Percentiles rank a stretch among this genome's conserved stretches.
These are phyloP conservation scores for Oryzias curvinotus DNA, from an alignment of 2,113 vertebrate species.

Conservation along the genomic window DNA sequence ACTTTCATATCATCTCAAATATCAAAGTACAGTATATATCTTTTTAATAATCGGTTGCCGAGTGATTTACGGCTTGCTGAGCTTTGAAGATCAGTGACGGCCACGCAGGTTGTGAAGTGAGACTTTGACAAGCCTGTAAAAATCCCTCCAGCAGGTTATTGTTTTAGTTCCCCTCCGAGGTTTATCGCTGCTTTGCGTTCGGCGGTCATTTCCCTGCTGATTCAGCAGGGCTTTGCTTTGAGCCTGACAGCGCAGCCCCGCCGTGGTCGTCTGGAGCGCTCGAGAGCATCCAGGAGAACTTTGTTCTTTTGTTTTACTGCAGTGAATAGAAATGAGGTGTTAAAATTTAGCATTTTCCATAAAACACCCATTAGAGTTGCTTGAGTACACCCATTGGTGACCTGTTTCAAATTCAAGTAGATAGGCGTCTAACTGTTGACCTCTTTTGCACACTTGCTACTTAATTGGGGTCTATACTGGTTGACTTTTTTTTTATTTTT, in stretches of 20 bases:
- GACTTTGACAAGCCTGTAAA: constrained; percentile 5
- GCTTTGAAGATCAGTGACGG: constrained; percentile 1
- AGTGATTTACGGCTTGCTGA: constrained; percentile 28
- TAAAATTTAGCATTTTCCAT: constrained; percentile 15
- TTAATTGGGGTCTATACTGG: neutral
- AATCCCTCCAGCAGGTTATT: constrained; percentile 8
- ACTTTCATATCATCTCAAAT: constrained; percentile 17
- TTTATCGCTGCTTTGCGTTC: neutral
- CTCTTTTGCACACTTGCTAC: neutral
- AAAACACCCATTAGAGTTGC: constrained; percentile 31
- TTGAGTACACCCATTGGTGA: neutral
- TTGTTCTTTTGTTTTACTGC: constrained; percentile 14
- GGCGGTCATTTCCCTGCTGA: constrained; percentile 25
- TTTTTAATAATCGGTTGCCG: constrained; percentile 50
- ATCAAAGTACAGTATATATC: constrained; percentile 32
- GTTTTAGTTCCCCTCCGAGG: constrained; percentile 26
- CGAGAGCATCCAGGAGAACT: constrained; percentile 12
- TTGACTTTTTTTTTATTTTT: neutral
- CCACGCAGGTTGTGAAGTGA: constrained; percentile 19
- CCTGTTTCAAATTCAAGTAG: neutral
- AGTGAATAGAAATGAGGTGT: neutral
- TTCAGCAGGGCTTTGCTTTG: constrained; percentile 34
- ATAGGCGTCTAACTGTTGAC: neutral
- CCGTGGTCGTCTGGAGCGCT: constrained; percentile 1
- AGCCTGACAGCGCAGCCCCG: neutral